Percentiles rank a stretch among this genome's conserved stretches.
phyloP scores from a whole-genome alignment of 2,113 vertebrate species.

The Daubentonia madagascariensis region DNA sequence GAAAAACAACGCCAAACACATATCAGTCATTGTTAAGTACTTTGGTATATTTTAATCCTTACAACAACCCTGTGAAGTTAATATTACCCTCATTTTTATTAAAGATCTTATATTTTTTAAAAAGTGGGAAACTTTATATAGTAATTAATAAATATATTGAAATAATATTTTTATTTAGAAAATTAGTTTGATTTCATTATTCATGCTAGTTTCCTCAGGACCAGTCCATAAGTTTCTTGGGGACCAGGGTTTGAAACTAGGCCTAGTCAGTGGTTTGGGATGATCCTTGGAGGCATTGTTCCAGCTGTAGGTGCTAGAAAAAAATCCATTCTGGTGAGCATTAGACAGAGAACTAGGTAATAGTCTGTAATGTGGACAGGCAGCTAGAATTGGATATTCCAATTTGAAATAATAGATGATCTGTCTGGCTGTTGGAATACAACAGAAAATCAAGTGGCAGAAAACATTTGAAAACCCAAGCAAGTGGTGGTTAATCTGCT shows the following conservation, averaged over 20 bases:
- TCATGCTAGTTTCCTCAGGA: slow-evolving; percentile 8
- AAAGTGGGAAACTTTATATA: background rate
- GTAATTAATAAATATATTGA: background rate
- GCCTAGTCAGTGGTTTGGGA: background rate
- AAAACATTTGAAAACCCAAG: background rate
- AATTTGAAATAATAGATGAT: background rate
- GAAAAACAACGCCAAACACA: background rate
- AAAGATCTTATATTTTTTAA: background rate
- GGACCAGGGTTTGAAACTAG: background rate
- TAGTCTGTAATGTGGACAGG: background rate
- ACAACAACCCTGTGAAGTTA: background rate
- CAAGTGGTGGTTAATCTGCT: background rate
- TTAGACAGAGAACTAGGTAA: background rate
- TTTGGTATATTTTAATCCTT: background rate
- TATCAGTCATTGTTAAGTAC: background rate
- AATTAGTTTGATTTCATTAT: background rate
- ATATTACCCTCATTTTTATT: background rate
- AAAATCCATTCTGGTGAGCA: background rate
- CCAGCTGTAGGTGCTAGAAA: background rate
- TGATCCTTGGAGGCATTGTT: background rate
- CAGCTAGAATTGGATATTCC: background rate
- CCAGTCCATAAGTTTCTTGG: background rate
- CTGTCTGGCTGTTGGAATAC: background rate
- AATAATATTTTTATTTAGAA: background rate
- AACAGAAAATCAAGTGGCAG: background rate